Evolutionary conservation across 2,797 vertebrate species (phyloP).

Genomic region (Ptychobarbus kaznakovi): DNA sequence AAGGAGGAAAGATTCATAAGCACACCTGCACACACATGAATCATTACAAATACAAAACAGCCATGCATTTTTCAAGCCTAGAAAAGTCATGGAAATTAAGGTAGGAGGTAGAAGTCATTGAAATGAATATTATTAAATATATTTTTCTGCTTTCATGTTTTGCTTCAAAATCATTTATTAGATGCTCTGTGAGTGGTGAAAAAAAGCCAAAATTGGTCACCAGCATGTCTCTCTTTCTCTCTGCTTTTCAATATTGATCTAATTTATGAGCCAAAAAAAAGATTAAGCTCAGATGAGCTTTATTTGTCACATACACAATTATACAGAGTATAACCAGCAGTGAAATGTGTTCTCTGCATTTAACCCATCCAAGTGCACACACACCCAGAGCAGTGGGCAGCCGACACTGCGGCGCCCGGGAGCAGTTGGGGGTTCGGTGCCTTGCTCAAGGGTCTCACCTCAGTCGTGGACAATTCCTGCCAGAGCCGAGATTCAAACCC

Average conservation of each 20-base stretch:
- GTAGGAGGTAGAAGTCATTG: neutral
- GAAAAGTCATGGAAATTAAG: neutral
- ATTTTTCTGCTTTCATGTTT: neutral
- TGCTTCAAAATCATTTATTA: neutral
- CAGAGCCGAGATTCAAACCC: too few species aligned
- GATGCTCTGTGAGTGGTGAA: neutral
- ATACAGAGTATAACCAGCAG: too few species aligned
- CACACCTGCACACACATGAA: neutral
- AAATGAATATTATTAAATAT: neutral
- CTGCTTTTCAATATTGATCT: neutral
- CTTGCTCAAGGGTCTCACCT: too few species aligned
- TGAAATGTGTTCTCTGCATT: too few species aligned
- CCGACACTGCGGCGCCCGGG: too few species aligned
- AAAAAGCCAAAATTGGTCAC: neutral
- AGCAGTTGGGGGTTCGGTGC: too few species aligned
- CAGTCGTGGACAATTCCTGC: too few species aligned
- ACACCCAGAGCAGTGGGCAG: too few species aligned
- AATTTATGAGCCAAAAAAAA: neutral
- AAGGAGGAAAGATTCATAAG: neutral
- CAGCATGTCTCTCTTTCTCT: neutral
- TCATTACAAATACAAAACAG: neutral
- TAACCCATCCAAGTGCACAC: too few species aligned
- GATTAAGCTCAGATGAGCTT: too few species aligned
- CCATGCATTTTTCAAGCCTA: neutral
- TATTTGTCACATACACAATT: too few species aligned